phyloP scores from a whole-genome alignment of 1,140 invertebrate genomes.

The Aphelenchoides besseyi region DNA sequence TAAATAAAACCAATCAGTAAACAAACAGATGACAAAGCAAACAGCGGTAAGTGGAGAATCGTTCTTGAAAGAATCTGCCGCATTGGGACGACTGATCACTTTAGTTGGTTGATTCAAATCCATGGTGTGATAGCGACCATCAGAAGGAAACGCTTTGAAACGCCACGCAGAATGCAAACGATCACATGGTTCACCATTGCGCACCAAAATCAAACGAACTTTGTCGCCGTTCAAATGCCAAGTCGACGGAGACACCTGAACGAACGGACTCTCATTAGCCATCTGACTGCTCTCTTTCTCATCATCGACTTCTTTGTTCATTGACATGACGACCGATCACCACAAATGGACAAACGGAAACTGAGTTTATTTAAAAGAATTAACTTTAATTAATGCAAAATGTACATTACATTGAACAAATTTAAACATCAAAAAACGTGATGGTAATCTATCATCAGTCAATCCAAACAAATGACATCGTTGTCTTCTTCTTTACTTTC shows the following conservation, averaged over 20 bases:
- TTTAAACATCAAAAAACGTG: too few relatives aligned
- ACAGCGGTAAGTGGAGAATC: slow-evolving; percentile 29
- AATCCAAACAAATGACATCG: neutral
- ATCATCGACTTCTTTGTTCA: too few relatives aligned
- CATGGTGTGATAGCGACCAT: slow-evolving; percentile 22
- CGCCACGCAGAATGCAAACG: slow-evolving; percentile 25
- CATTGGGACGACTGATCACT: slow-evolving; percentile 20
- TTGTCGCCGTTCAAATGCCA: neutral
- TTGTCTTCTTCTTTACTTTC: neutral
- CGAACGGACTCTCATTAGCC: too few relatives aligned
- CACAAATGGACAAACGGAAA: too few relatives aligned
- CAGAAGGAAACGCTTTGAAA: slow-evolving; percentile 33
- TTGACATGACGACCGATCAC: too few relatives aligned
- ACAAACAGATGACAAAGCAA: neutral
- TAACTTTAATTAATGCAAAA: too few relatives aligned
- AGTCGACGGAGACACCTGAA: too few relatives aligned
- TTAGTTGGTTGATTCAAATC: slow-evolving; percentile 32
- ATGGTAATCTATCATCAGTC: neutral
- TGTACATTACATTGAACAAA: too few relatives aligned
- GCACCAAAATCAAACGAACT: slow-evolving; percentile 13
- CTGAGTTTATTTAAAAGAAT: too few relatives aligned
- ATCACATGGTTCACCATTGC: slow-evolving; percentile 39
- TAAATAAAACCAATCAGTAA: slow-evolving; percentile 12
- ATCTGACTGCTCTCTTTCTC: too few relatives aligned
- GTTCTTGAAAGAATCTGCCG: slow-evolving; percentile 31